Evolutionary conservation across 2,888 invertebrate species (phyloP).

Genomic region (Cabera pusaria): DNA sequence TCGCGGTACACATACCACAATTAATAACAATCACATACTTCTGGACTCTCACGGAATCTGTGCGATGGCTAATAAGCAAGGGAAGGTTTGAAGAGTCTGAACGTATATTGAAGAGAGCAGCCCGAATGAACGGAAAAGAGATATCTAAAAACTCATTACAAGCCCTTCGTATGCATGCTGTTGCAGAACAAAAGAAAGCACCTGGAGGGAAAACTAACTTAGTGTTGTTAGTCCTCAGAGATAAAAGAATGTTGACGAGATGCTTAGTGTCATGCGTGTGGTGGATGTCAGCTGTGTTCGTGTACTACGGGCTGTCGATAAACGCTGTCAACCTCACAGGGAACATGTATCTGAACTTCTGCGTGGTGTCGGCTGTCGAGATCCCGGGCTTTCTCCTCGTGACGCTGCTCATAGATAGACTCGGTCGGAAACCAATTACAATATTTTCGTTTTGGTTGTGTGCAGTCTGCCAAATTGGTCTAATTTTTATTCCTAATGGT

Average conservation of each 20-base stretch:
- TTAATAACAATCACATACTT: too few relatives aligned
- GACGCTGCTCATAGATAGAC: slow-evolving; percentile 21
- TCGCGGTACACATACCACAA: too few relatives aligned
- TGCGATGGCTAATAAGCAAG: too few relatives aligned
- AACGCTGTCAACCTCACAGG: slow-evolving; percentile 88
- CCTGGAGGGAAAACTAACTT: too few relatives aligned
- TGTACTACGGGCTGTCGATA: slow-evolving; percentile 89
- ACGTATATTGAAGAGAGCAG: too few relatives aligned
- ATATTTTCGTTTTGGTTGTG: background rate
- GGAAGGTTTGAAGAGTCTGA: too few relatives aligned
- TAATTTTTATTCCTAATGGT: too few relatives aligned
- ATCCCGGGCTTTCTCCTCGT: slow-evolving; percentile 79
- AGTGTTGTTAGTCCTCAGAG: background rate
- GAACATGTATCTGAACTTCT: slow-evolving; percentile 88
- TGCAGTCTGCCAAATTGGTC: background rate
- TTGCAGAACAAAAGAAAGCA: too few relatives aligned
- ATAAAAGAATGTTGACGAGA: background rate
- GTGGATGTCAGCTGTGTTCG: slow-evolving; percentile 89
- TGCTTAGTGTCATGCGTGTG: slow-evolving; percentile 13
- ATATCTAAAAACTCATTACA: too few relatives aligned
- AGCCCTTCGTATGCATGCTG: too few relatives aligned
- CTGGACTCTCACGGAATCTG: too few relatives aligned
- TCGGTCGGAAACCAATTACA: background rate
- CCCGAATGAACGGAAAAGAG: too few relatives aligned
- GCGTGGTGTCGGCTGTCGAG: slow-evolving; percentile 81